Evolutionary conservation across 2,888 invertebrate genomes (phyloP), one percentile per base, ranked within the genome.

Genomic region (Acrobasis suavella): DNA sequence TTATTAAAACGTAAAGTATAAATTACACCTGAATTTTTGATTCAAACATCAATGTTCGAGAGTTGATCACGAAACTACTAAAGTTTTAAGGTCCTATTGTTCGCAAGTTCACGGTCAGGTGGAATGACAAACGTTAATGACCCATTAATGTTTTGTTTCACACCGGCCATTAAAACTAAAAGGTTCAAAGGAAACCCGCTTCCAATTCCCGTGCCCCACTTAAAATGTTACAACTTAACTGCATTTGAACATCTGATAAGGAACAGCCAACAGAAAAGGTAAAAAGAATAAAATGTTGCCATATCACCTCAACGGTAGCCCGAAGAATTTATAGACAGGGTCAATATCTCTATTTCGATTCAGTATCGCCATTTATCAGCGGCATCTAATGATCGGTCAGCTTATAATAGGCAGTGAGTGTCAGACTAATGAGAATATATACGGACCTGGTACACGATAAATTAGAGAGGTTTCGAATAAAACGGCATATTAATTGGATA

Each of bases 371-470:
- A 83, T 86, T 86, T 88, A 91, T 90, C 89, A 81, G 76, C 74
- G 75, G 78, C 72, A 87, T 89, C 88, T 87, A 88, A 88, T 84
- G 86, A 86, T 84, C 81, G 81, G 80, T 78, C 83, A 82, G 83
- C 81, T 84, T 82, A 83, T 86, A 87, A 91, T 87, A 85, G 87
- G 80, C 85, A 76, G 80, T 81, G 83, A 86, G 80, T 89, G 90
- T 91, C 90, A 84, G 84, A 81, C 86, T 90, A 91, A 90, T 91
- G 89, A 91, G 89, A 89, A 91, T 89, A 87, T 90, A 91, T 87
- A 80, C 81, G 76, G 71, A 73, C 74, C 81, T 80, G 80, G 82
- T 85, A 83, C 78, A 79, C 83, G 78, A 90, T 90, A 91, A 90
- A 91, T 90, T 88, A 83, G 69, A 83, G 80, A 82, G 78, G 81